These are phyloP conservation scores for Rattus norvegicus DNA, from an alignment of 2,113 vertebrate species.

Conservation along the genomic window GRCr8 NC_086039.1:130730501-130731000, in stretches of 20 bases:
- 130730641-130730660: constrained; percentile 10
- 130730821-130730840: not conserved
- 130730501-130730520: not conserved
- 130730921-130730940: not conserved
- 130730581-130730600: not conserved
- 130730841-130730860: not conserved
- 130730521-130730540: not conserved
- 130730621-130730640: constrained; percentile 21
- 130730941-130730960: not conserved
- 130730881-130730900: not conserved
- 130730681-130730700: not conserved
- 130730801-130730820: not conserved
- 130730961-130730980: not conserved
- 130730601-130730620: constrained; percentile 2
- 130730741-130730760: not conserved
- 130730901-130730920: not conserved
- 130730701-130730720: constrained; percentile 22
- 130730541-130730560: constrained; percentile 27
- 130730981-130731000: not conserved
- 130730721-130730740: not conserved
- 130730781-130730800: constrained; percentile 43
- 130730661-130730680: constrained; percentile 1
- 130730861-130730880: not conserved
- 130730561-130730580: constrained; percentile 20
- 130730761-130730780: not conserved